These are phyloP conservation scores for Venusia cambrica DNA, from an alignment of 2,888 invertebrate species.

Conservation along the genomic window DNA sequence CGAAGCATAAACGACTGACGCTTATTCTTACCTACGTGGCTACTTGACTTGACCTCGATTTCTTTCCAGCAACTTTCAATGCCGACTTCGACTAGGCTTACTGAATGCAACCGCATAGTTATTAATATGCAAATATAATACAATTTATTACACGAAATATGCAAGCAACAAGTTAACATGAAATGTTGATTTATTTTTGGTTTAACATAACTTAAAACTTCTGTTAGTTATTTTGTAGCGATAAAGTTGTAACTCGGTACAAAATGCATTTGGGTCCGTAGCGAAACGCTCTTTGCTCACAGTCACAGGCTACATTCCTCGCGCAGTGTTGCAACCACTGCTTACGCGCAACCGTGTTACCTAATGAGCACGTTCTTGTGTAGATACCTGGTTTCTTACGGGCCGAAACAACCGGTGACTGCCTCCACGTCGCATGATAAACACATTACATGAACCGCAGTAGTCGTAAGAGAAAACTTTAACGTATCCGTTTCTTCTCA, in stretches of 20 bases:
- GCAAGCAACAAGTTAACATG: too few species aligned
- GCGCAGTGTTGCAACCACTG: slow-evolving; percentile 65
- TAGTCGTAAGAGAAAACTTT: slow-evolving; percentile 7
- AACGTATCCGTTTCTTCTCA: too few species aligned
- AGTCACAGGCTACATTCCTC: slow-evolving; percentile 59
- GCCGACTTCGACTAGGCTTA: slow-evolving; percentile 50
- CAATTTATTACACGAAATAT: too few species aligned
- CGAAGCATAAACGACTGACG: slow-evolving; percentile 40
- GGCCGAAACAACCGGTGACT: slow-evolving; percentile 23
- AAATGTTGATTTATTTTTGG: too few species aligned
- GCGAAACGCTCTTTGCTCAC: slow-evolving; percentile 47
- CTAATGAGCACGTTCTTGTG: slow-evolving; percentile 52
- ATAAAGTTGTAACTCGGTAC: slow-evolving; percentile 35
- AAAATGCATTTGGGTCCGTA: slow-evolving; percentile 37
- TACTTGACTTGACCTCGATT: slow-evolving; percentile 76
- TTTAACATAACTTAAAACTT: not conserved
- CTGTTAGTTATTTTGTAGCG: too few species aligned
- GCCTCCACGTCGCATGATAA: slow-evolving; percentile 25
- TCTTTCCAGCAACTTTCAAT: slow-evolving; percentile 79
- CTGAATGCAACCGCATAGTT: slow-evolving; percentile 35
- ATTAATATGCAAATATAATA: not conserved
- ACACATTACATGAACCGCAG: too few species aligned
- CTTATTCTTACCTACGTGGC: slow-evolving; percentile 60
- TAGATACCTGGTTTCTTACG: slow-evolving; percentile 28
- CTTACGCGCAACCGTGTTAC: slow-evolving; percentile 68